Evolutionary conservation across 2,797 vertebrate genomes (phyloP).

Genomic region (Vespertilio murinus): DNA sequence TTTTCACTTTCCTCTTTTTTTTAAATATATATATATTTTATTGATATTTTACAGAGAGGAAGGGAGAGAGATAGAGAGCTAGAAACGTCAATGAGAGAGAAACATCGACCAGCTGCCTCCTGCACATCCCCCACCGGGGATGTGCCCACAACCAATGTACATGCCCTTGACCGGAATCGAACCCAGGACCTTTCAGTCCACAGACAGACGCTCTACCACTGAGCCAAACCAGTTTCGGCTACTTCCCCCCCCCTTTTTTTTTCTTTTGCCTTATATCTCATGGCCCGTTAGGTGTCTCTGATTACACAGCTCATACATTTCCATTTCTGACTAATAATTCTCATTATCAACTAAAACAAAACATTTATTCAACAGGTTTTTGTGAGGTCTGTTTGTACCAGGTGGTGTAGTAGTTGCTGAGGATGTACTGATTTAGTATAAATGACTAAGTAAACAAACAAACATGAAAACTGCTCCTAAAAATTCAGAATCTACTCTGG

Average conservation of each 20-base stretch:
- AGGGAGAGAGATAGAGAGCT: too few relatives aligned
- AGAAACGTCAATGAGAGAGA: too few relatives aligned
- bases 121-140: too few relatives aligned
- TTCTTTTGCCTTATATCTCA: background rate
- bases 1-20: background rate
- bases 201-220: too few relatives aligned
- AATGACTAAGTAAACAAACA: background rate
- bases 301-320: background rate
- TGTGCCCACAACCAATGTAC: too few relatives aligned
- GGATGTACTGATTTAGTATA: background rate
- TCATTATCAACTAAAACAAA: background rate
- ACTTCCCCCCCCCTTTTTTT: too few relatives aligned
- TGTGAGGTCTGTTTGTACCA: background rate
- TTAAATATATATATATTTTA: too few relatives aligned
- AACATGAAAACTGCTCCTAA: background rate
- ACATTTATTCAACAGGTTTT: background rate
- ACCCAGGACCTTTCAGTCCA: too few relatives aligned
- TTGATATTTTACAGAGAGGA: too few relatives aligned
- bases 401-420: background rate
- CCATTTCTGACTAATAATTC: background rate
- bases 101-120: too few relatives aligned
- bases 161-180: too few relatives aligned
- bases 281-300: background rate
- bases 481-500: background rate
- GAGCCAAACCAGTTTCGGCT: too few relatives aligned